Percentiles rank a stretch among this genome's conserved stretches.
Evolutionary conservation across 2,888 invertebrate genomes (phyloP).

Genomic region (Drosophila birchii): DNA sequence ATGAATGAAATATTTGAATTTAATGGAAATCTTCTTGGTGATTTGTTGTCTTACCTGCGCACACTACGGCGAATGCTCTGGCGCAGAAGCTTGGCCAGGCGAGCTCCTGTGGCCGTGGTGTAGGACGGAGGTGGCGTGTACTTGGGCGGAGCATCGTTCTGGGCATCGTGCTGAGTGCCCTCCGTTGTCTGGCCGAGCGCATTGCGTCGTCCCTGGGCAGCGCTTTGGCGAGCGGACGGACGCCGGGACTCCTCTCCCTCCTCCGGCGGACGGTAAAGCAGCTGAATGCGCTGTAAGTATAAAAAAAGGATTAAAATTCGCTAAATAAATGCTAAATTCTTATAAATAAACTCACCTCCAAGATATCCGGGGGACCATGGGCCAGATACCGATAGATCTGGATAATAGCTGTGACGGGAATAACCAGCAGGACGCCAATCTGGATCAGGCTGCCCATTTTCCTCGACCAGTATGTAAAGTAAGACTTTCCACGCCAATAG

Average conservation of each 20-base stretch:
- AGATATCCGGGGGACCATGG: constrained; percentile 93
- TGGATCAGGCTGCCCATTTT: constrained; percentile 92
- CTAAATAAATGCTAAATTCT: not conserved
- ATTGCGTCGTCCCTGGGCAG: constrained; percentile 57
- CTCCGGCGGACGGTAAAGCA: constrained; percentile 91
- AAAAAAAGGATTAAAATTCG: not conserved
- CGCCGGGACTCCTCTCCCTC: constrained; percentile 78
- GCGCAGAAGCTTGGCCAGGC: constrained; percentile 90
- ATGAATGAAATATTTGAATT: not conserved
- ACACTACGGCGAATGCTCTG: constrained; percentile 92
- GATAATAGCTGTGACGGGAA: constrained; percentile 86
- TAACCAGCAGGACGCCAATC: constrained; percentile 89
- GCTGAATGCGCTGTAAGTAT: constrained; percentile 90
- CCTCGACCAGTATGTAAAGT: constrained; percentile 92
- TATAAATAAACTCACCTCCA: constrained; percentile 88
- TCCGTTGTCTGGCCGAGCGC: constrained; percentile 30
- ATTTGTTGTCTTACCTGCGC: constrained; percentile 85
- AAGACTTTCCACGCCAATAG: constrained; percentile 89
- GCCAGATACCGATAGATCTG: constrained; percentile 92
- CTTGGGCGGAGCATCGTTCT: constrained; percentile 94
- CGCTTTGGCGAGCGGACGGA: constrained; percentile 58
- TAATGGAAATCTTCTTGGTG: accelerated
- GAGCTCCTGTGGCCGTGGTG: constrained; percentile 95
- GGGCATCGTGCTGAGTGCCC: constrained; percentile 56
- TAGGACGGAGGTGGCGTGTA: constrained; percentile 97